A percentile compares a stretch with the other conserved stretches of the same genome.
Conservation (phyloP, 1,140 invertebrate species). For the Bombus terrestris region DNA sequence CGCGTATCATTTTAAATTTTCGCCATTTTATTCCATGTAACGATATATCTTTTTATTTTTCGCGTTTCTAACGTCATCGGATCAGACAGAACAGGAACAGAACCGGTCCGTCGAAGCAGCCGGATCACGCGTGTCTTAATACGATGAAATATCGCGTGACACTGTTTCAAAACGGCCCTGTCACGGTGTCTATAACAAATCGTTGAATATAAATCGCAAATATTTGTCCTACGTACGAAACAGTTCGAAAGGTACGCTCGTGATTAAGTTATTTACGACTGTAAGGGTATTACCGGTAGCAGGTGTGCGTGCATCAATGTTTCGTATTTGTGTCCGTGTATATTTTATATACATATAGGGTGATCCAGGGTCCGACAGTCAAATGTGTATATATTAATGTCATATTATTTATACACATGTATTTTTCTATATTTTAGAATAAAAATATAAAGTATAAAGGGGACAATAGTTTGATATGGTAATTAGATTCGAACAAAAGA, state of each 20-base stretch:
- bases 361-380: not conserved
- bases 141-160: conserved; percentile 36
- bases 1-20: not conserved
- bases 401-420: no score
- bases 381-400: not conserved
- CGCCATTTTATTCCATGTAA: not conserved
- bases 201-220: conserved; percentile 47
- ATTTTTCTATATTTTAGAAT: not conserved
- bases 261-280: conserved; percentile 48
- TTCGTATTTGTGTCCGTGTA: not conserved
- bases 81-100: not conserved
- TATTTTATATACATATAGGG: not conserved
- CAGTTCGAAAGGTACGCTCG: conserved; percentile 5
- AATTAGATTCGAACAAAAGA: no score
- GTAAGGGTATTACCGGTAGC: conserved; percentile 23
- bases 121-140: conserved; percentile 40
- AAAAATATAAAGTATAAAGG: not conserved
- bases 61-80: not conserved
- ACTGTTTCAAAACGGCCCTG: not conserved
- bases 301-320: not conserved
- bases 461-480: not conserved
- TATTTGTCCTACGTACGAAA: conserved; percentile 8
- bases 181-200: conserved; percentile 42
- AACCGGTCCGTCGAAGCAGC: not conserved
- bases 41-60: not conserved